Evolutionary conservation across 2,888 invertebrate species (phyloP), one percentile per base, ranked within the genome.

Genomic region (Amorpha juglandis): DNA sequence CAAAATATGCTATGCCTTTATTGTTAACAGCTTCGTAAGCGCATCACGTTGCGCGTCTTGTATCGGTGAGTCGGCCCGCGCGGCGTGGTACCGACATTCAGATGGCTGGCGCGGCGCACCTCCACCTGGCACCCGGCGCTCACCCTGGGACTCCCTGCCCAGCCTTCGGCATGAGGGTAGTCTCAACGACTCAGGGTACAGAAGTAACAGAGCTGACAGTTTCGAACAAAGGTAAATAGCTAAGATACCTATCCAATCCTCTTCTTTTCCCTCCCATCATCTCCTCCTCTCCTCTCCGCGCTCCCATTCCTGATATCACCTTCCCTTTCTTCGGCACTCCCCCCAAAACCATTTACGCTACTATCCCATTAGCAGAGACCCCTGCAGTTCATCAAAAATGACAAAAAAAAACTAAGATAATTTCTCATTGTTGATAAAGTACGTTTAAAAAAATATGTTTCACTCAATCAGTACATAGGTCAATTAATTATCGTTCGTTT

Each of bases 31-130:
- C 79, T 94, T 93, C 80, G 94, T 93, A 75, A 94, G 94, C 67
- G 94, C 95, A 69, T 95, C 96, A 48, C 94, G 97, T 75, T 98
- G 97, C 83, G 97, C 97, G 69, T 97, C 97, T 62, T 97, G 97
- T 90, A 97, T 97, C 88, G 97, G 97, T n/a, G 97, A 97, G 89
- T 97, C 97, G 33, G 97, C 97, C 69, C 95, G 97, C 38, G 97
- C 97, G 70, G 97, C 97, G 78, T 97, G 97, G 97, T 98, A 97
- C 92, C 96, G 97, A 16, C 97, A 97, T 89, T 97, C 97, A 51
- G 97, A 97, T 82, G 97, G 97, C 62, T 97, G 97, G 97, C 96
- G 94, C 67, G 94, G 95, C 67, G 93, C 93, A 42, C 87, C 88
- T 0, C 94, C 93, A 69, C 92, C 91, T 9, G 91, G 88, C 14